A percentile compares a stretch with the other conserved stretches of the same genome.
These are phyloP conservation scores for Euclidia mi DNA, from an alignment of 2,888 invertebrate genomes.

Conservation along the genomic window DNA sequence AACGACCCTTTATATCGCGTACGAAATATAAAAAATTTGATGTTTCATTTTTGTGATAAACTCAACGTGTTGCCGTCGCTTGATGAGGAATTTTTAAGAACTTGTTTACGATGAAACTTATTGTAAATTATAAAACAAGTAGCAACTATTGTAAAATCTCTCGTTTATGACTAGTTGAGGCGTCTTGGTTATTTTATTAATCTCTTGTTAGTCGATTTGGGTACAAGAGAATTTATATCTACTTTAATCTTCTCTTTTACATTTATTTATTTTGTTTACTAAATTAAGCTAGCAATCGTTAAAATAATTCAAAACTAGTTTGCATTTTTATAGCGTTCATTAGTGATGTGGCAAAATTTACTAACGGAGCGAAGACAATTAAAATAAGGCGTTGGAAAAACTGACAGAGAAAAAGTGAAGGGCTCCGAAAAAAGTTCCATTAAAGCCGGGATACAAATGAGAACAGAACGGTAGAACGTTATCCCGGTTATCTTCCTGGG, in stretches of 20 bases:
- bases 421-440: conserved; percentile 81
- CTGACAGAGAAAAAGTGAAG: conserved; percentile 80
- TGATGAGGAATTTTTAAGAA: conserved; percentile 53
- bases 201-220: conserved; percentile 9
- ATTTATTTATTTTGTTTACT: background rate
- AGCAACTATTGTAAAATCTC: conserved; percentile 10
- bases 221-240: background rate
- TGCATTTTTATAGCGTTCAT: conserved; percentile 22
- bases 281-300: background rate
- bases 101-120: conserved; percentile 54
- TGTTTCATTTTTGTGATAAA: conserved; percentile 61
- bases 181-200: conserved; percentile 13
- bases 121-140: conserved; percentile 17
- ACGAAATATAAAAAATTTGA: conserved; percentile 73
- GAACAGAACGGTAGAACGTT: conserved; percentile 68
- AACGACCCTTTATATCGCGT: conserved; percentile 77
- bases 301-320: conserved; percentile 6
- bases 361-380: conserved; percentile 73
- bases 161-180: conserved; percentile 15
- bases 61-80: conserved; percentile 47
- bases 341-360: conserved; percentile 48
- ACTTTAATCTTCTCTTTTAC: background rate
- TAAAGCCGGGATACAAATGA: conserved; percentile 84
- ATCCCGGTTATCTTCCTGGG: conserved; percentile 77
- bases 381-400: conserved; percentile 78